Evolutionary conservation across 2,113 vertebrate genomes (phyloP).

Genomic region (Pollachius pollachius): DNA sequence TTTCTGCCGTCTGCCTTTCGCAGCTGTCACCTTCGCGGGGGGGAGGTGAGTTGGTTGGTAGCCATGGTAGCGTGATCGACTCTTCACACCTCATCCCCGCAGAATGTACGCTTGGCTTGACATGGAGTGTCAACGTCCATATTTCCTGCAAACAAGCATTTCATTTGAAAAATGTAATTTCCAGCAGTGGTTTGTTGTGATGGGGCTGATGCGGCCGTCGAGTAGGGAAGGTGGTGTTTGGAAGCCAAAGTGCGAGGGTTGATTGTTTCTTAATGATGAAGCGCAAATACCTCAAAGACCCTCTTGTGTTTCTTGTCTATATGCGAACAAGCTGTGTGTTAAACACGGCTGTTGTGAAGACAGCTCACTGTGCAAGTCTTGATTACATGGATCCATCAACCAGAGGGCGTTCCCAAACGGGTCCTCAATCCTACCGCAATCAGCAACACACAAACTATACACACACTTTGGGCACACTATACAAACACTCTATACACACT

Average conservation of each 20-base stretch:
- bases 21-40: too few relatives aligned
- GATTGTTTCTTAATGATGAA: constrained; percentile 38
- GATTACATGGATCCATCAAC: constrained; percentile 53
- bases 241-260: constrained; percentile 14
- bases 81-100: too few relatives aligned
- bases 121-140: too few relatives aligned
- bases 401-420: constrained; percentile 53
- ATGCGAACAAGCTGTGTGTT: constrained; percentile 54
- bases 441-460: constrained; percentile 19
- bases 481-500: neutral
- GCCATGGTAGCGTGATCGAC: too few relatives aligned
- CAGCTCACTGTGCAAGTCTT: constrained; percentile 27
- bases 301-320: constrained; percentile 49
- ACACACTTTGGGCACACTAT: neutral
- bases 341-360: constrained; percentile 42
- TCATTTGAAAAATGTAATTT: too few relatives aligned
- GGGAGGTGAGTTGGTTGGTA: too few relatives aligned
- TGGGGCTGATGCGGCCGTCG: neutral
- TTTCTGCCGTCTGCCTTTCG: too few relatives aligned
- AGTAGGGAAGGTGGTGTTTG: constrained; percentile 9
- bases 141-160: too few relatives aligned
- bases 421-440: constrained; percentile 54
- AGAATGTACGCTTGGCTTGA: too few relatives aligned
- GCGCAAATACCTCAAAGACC: constrained; percentile 21
- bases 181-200: too few relatives aligned